Conservation (phyloP, 1,140 invertebrate species). For the Periplaneta americana region DNA sequence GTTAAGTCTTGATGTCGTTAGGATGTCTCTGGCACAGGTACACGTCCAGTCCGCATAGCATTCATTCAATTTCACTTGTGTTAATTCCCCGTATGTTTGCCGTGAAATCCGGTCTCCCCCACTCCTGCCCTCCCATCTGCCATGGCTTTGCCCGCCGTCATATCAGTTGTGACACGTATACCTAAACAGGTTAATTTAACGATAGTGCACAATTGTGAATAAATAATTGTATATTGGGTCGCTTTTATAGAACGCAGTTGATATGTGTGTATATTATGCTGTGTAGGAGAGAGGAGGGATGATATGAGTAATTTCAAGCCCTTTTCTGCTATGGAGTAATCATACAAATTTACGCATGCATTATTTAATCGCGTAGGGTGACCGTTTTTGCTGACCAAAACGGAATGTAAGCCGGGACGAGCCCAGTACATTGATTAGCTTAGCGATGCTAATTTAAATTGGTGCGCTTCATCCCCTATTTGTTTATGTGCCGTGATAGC, state of each 20-base stretch:
- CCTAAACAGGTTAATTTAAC: neutral
- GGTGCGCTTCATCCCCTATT: neutral
- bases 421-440: neutral
- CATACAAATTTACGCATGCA: neutral
- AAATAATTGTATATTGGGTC: neutral
- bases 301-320: neutral
- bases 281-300: neutral
- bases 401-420: neutral
- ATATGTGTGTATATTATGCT: neutral
- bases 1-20: no score
- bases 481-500: neutral
- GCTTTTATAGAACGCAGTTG: neutral
- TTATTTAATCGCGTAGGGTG: neutral
- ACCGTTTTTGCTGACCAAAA: neutral
- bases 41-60: no score
- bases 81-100: neutral
- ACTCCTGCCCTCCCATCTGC: no score
- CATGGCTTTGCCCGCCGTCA: neutral
- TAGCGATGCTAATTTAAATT: neutral
- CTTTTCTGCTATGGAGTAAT: neutral
- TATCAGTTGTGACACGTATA: neutral
- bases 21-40: no score
- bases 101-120: neutral
- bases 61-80: neutral
- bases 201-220: neutral